Percentiles rank a stretch among this genome's conserved stretches.
phyloP scores from a whole-genome alignment of 1,140 invertebrate species.

The Zaprionus tsacasi region DNA sequence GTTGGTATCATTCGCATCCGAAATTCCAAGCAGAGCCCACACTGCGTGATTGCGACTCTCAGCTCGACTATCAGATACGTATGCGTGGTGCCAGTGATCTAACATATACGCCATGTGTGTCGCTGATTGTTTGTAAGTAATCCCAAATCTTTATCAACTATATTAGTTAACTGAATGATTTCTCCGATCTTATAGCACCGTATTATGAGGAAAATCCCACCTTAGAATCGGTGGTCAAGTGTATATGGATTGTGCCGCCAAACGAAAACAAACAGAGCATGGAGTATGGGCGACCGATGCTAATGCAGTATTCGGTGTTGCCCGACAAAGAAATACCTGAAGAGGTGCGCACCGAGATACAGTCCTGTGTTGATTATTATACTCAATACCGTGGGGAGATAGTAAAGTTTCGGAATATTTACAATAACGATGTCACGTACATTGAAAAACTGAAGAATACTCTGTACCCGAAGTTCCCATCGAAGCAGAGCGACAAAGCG shows the following conservation, averaged over 20 bases:
- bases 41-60: slow-evolving; percentile 94
- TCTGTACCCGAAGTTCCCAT: slow-evolving; percentile 87
- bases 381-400: slow-evolving; percentile 89
- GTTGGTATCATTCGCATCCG: slow-evolving; percentile 99
- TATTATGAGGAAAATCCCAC: slow-evolving; percentile 92
- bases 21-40: slow-evolving; percentile 94
- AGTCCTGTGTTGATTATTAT: slow-evolving; percentile 94
- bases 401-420: slow-evolving; percentile 91
- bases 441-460: slow-evolving; percentile 91
- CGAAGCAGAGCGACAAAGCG: slow-evolving; percentile 87
- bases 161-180: not conserved
- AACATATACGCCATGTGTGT: slow-evolving; percentile 96
- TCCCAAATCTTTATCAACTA: too few species aligned
- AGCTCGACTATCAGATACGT: slow-evolving; percentile 97
- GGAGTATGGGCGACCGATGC: slow-evolving; percentile 95
- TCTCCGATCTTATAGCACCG: slow-evolving; percentile 89
- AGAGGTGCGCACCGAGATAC: slow-evolving; percentile 94
- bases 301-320: slow-evolving; percentile 93
- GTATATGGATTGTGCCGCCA: slow-evolving; percentile 97
- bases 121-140: slow-evolving; percentile 94
- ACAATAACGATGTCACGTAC: slow-evolving; percentile 89
- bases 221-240: slow-evolving; percentile 91
- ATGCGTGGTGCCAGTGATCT: slow-evolving; percentile 96
- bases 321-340: slow-evolving; percentile 93
- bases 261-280: slow-evolving; percentile 93